These are phyloP conservation scores for Strigamia crassipes DNA, from an alignment of 2,888 invertebrate species.

Conservation along the genomic window DNA sequence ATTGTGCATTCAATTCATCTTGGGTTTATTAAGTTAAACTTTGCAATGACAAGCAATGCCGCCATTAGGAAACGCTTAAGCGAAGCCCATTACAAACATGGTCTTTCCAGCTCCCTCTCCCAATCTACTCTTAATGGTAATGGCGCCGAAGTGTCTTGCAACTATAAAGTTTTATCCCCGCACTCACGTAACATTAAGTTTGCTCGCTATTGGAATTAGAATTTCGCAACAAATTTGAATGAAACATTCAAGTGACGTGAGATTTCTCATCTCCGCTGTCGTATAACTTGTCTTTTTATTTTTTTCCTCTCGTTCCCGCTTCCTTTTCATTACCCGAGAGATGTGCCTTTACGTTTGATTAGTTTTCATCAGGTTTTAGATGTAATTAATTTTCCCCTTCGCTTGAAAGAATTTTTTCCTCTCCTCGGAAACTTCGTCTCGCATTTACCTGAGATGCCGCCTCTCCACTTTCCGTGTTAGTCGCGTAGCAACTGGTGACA, in stretches of 20 bases:
- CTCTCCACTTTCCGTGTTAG: slow-evolving; percentile 25
- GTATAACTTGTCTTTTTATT: background rate
- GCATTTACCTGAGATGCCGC: slow-evolving; percentile 40
- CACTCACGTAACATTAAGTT: background rate
- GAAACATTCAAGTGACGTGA: slow-evolving; percentile 1
- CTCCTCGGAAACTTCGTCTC: slow-evolving; percentile 17
- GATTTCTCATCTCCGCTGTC: background rate
- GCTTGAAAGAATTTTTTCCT: slow-evolving; percentile 23
- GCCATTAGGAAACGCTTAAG: slow-evolving; percentile 40
- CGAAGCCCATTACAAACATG: slow-evolving; percentile 38
- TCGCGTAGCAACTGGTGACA: slow-evolving; percentile 37
- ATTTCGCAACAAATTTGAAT: slow-evolving; percentile 18
- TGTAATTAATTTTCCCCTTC: slow-evolving; percentile 40
- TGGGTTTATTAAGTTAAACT: slow-evolving; percentile 39
- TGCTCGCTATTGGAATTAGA: background rate
- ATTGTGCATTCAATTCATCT: slow-evolving; percentile 39
- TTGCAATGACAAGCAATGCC: slow-evolving; percentile 18
- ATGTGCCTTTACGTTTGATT: slow-evolving; percentile 37
- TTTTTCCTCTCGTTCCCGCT: background rate
- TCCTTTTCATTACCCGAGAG: slow-evolving; percentile 19
- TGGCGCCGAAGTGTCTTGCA: slow-evolving; percentile 19
- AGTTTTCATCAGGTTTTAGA: slow-evolving; percentile 37
- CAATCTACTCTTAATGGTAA: slow-evolving; percentile 40
- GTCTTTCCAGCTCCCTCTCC: background rate
- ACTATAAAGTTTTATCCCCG: slow-evolving; percentile 25